A percentile compares a stretch with the other conserved stretches of the same genome.
phyloP scores from a whole-genome alignment of 1,140 invertebrate species.

The Formica selysi region DNA sequence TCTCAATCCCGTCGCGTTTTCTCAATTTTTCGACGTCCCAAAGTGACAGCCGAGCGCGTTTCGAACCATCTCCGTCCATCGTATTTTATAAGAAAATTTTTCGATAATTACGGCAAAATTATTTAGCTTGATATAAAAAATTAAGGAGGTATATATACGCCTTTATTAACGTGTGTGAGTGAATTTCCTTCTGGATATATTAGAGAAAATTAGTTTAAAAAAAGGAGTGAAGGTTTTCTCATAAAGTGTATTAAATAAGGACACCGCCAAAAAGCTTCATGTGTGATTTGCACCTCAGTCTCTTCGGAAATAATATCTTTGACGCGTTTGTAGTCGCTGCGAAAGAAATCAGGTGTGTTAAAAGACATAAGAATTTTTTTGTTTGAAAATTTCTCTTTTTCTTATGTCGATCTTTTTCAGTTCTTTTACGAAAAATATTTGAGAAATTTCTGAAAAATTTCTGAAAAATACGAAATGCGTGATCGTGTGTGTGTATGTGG shows the following conservation, averaged over 20 bases:
- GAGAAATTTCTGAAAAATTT: neutral
- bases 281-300: neutral
- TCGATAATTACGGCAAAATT: slow-evolving; percentile 5
- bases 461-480: neutral
- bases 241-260: neutral
- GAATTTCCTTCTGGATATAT: neutral
- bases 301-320: neutral
- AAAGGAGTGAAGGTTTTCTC: neutral
- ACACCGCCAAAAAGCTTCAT: neutral
- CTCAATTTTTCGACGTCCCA: neutral
- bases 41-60: slow-evolving; percentile 11
- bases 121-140: neutral
- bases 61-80: neutral
- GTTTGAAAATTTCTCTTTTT: neutral
- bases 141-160: neutral
- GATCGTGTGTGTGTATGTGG: neutral
- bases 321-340: neutral
- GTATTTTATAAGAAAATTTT: neutral
- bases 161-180: neutral
- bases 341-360: neutral
- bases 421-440: neutral
- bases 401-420: neutral
- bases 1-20: neutral
- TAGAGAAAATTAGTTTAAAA: neutral
- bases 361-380: neutral